phyloP scores from a whole-genome alignment of 2,797 vertebrate genomes.

The Sebastes flavidus region DNA sequence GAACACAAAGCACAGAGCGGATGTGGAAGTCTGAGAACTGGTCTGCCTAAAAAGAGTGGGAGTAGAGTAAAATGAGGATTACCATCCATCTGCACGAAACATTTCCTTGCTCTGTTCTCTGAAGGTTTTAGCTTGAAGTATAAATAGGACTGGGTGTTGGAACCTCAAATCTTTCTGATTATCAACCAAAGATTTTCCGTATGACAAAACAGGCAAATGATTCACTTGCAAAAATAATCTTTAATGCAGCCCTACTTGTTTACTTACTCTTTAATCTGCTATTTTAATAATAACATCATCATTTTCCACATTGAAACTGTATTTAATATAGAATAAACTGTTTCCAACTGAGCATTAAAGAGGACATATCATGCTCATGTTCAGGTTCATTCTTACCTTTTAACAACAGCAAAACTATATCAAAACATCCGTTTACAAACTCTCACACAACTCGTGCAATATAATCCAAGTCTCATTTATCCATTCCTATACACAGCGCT shows the following conservation, averaged over 20 bases:
- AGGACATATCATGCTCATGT: too few species aligned
- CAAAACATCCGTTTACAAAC: background rate
- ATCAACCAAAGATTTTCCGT: background rate
- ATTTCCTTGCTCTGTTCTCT: background rate
- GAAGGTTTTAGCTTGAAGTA: background rate
- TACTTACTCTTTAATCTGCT: background rate
- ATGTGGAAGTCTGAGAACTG: slow-evolving; percentile 99
- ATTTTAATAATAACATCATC: background rate
- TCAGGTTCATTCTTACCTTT: background rate
- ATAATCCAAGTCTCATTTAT: background rate
- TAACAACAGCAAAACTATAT: background rate
- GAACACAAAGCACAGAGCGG: slow-evolving; percentile 96
- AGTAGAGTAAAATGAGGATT: slow-evolving; percentile 16
- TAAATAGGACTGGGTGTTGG: background rate
- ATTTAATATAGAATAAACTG: background rate
- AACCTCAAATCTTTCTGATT: background rate
- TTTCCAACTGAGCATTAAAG: background rate
- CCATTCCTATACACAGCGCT: background rate
- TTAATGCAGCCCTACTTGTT: background rate
- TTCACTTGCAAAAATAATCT: background rate
- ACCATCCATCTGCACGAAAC: background rate
- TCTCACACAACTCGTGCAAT: background rate
- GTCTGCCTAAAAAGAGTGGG: slow-evolving; percentile 85
- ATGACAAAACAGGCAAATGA: background rate
- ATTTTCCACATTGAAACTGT: background rate